Conservation (phyloP, 2,888 invertebrate genomes). For the Limnephilus rhombicus region DNA sequence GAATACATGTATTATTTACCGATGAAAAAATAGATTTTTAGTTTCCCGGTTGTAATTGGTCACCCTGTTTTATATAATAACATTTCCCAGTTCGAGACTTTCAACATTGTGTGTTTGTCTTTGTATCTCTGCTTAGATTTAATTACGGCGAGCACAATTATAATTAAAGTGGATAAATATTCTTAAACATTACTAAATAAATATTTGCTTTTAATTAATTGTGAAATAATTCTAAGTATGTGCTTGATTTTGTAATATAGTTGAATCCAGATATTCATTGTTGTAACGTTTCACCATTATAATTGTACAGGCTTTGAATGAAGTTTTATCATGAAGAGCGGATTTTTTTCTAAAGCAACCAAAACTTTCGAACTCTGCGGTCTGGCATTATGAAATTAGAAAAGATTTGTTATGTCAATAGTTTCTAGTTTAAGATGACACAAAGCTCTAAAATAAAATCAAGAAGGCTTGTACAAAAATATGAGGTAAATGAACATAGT, state of each 20-base stretch:
- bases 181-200: constrained; percentile 22
- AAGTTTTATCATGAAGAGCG: background rate
- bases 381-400: no score
- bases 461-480: no score
- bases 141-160: constrained; percentile 7
- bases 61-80: constrained; percentile 11
- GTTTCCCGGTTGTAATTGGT: background rate
- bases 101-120: constrained; percentile 27
- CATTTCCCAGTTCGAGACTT: constrained; percentile 13
- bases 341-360: no score
- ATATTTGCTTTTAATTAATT: constrained; percentile 2
- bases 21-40: no score
- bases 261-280: background rate
- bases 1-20: no score
- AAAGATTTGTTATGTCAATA: no score
- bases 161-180: constrained; percentile 5
- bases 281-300: no score
- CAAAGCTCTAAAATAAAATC: no score
- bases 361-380: no score
- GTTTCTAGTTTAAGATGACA: no score
- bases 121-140: constrained; percentile 23
- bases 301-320: background rate
- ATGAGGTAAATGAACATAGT: no score
- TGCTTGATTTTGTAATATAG: background rate
- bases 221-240: background rate